Conservation (phyloP, 2,113 vertebrate genomes). For the Chinchilla lanigera region DNA sequence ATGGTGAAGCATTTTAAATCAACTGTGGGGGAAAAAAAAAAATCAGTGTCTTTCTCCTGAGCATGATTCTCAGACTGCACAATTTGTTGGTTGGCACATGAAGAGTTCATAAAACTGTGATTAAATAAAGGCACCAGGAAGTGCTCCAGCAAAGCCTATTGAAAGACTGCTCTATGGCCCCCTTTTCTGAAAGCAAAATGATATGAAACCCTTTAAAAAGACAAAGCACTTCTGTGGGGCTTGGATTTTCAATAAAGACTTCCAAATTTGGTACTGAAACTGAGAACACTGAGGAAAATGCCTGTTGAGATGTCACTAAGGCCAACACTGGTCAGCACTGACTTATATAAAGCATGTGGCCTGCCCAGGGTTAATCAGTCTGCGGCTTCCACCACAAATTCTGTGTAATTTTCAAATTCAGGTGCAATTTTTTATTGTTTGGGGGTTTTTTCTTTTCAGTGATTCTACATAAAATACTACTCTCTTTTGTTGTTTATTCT, state of each 20-base stretch:
- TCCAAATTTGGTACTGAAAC: conserved; percentile 20
- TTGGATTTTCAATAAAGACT: conserved; percentile 17
- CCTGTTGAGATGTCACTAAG: background rate
- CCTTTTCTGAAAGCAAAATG: conserved; percentile 16
- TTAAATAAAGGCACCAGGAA: conserved; percentile 68
- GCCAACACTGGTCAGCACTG: fast-evolving
- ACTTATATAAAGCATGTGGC: background rate
- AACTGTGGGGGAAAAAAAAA: background rate
- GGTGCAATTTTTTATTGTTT: background rate
- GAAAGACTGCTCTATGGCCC: conserved; percentile 26
- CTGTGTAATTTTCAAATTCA: background rate
- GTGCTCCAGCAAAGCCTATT: conserved; percentile 9
- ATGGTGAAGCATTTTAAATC: conserved; percentile 59
- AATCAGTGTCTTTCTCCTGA: conserved; percentile 63
- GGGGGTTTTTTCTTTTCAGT: background rate
- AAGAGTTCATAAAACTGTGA: conserved; percentile 75
- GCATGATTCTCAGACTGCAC: conserved; percentile 55
- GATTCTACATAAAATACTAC: background rate
- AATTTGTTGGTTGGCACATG: conserved; percentile 56
- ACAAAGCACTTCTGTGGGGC: conserved; percentile 5
- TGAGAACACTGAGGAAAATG: background rate
- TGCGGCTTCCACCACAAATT: background rate
- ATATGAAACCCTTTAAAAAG: conserved; percentile 16
- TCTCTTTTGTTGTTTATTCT: background rate
- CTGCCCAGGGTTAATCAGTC: background rate